Evolutionary conservation across 2,797 vertebrate species (phyloP), one percentile per base, ranked within the genome.

Genomic region (Salarias fasciatus): DNA sequence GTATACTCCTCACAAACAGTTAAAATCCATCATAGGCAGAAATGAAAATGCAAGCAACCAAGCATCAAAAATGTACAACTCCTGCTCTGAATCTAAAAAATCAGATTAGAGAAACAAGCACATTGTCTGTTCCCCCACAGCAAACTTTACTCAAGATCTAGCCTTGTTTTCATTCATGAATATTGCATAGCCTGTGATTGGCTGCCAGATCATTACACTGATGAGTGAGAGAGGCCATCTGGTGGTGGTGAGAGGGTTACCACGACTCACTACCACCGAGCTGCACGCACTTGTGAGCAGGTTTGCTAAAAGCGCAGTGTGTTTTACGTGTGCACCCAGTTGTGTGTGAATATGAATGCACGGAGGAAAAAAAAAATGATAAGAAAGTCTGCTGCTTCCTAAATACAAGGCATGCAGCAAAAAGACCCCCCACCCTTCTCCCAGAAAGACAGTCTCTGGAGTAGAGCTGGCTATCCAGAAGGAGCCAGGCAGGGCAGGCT

Each of bases 191-290:
- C 9, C 6, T 8, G 54, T 62, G 46, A 52, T 63, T 75, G 80
- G 70, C 59, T 81, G 79, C 74, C 67, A 74, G 53, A 70, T 79
- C 43, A 48, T 84, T 56, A 65, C 56, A 55, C 44, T 80, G 56
- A 60, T 73, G 50, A 73, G 75, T 12, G 69, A 78, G 66, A 84
- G 11, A 69, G 69, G 79, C 79, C 71, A 76, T 72, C 82, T 66
- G 51, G 56, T 82, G 80, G 69, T 0, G 1, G 67, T 9, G 6
- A 69, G 0, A 13, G 1, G 43, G 75, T 61, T 71, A 80, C 89
- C 83, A 83, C 66, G 65, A 82, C 73, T 86, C 77, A 56, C 66
- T 48, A 60, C 47, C 44, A 57, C 49, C 41, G 63, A 73, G 71
- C 71, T 72, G 54, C 57, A 60, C 1, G 14, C 53, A 59, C 57